A percentile compares a stretch with the other conserved stretches of the same genome.
These are phyloP conservation scores for Pseudotriccus pelzelni DNA, from an alignment of 2,797 vertebrate species.

Conservation along the genomic window DNA sequence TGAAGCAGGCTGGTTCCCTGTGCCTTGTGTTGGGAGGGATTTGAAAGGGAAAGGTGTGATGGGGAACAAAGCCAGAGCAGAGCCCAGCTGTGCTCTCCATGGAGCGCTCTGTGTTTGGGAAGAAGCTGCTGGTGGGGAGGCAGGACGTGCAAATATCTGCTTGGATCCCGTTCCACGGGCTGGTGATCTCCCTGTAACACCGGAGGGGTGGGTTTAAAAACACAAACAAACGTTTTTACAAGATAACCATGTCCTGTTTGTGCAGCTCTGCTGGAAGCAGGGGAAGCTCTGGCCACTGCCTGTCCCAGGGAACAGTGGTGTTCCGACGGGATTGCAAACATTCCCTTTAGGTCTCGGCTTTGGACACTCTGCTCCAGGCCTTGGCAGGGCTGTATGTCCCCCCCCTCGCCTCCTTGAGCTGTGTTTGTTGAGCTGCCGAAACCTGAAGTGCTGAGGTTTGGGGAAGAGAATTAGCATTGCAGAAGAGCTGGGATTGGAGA, in stretches of 20 bases:
- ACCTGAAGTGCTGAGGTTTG: background rate
- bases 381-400: background rate
- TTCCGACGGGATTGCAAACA: background rate
- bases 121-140: background rate
- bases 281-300: background rate
- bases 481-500: background rate
- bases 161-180: background rate
- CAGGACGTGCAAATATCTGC: background rate
- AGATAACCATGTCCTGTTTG: background rate
- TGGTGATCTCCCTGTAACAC: background rate
- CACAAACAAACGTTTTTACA: background rate
- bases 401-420: background rate
- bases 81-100: background rate
- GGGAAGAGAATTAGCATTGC: background rate
- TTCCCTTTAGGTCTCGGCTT: fast-evolving
- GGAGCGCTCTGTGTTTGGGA: background rate
- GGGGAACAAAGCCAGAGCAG: background rate
- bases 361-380: background rate
- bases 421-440: background rate
- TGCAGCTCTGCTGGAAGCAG: background rate
- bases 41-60: background rate
- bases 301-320: background rate
- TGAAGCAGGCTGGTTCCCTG: background rate
- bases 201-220: background rate
- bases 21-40: background rate